Evolutionary conservation across 2,113 vertebrate genomes (phyloP).

Genomic region (Crocuta crocuta): DNA sequence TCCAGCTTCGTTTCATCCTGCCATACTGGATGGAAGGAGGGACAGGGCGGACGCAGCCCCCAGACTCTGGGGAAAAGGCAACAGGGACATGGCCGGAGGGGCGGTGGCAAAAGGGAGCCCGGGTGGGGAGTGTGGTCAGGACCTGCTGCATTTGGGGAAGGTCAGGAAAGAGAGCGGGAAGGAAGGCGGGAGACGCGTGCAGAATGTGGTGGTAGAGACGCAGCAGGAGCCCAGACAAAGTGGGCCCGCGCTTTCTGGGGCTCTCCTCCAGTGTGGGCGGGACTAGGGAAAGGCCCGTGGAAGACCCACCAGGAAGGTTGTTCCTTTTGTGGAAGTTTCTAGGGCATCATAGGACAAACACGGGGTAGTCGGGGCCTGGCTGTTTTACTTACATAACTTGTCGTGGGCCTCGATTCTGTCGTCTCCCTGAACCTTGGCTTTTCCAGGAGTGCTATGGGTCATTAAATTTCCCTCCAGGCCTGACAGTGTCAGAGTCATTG

Average conservation of each 20-base stretch:
- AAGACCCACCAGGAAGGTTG: background rate
- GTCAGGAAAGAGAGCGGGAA: background rate
- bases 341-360: background rate
- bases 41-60: background rate
- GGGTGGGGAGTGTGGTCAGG: background rate
- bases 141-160: accelerated
- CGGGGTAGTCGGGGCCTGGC: no score
- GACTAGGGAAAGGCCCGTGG: background rate
- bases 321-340: background rate
- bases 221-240: background rate
- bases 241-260: background rate
- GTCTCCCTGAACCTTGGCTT: background rate
- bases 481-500: background rate
- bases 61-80: background rate
- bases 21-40: background rate
- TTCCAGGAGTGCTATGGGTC: background rate
- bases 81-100: background rate
- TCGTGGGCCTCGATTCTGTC: background rate
- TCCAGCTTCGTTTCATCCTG: background rate
- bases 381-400: background rate
- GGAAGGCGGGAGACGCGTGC: no score
- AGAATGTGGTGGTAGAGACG: background rate
- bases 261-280: no score
- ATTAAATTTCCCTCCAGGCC: background rate
- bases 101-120: accelerated